Evolutionary conservation across 2,797 vertebrate genomes (phyloP).

Genomic region (Crypturellus tataupa): DNA sequence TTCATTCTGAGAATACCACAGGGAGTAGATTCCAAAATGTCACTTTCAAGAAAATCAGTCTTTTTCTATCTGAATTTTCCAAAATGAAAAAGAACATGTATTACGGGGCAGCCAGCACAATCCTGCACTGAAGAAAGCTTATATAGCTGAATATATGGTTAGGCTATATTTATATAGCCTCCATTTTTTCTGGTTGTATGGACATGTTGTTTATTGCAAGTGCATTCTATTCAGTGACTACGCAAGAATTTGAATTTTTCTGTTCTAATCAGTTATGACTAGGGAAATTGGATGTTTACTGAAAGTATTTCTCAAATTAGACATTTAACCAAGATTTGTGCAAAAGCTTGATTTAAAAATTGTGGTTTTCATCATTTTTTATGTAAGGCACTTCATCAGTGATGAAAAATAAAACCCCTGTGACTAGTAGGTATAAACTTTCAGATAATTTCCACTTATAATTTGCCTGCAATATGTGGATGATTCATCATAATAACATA

Average conservation of each 20-base stretch:
- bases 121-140: background rate
- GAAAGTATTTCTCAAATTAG: background rate
- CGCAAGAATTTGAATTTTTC: background rate
- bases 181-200: background rate
- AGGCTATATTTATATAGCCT: background rate
- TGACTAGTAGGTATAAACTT: background rate
- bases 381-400: background rate
- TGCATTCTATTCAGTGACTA: background rate
- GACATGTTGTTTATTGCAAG: background rate
- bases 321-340: background rate
- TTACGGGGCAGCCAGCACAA: background rate
- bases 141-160: background rate
- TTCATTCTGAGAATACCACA: background rate
- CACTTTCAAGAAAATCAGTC: background rate
- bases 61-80: background rate
- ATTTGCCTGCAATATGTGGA: background rate
- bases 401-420: background rate
- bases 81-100: rapidly evolving
- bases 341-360: background rate
- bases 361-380: background rate
- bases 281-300: background rate
- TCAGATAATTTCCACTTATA: background rate
- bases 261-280: background rate
- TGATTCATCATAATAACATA: background rate
- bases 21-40: background rate